phyloP scores from a whole-genome alignment of 2,888 invertebrate species.

The Xylota sylvarum region DNA sequence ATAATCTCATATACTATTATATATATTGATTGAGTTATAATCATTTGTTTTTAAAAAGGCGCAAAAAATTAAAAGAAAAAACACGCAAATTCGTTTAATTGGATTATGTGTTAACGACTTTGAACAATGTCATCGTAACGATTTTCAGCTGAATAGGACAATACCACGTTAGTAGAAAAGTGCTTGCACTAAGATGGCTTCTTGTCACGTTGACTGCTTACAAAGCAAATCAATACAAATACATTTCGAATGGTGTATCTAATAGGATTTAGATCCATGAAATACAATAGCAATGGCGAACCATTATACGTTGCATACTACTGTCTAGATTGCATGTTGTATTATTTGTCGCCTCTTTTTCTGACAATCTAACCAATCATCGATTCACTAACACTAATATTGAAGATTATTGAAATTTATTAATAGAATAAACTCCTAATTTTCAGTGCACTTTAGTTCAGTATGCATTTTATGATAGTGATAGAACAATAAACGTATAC shows the following conservation, averaged over 20 bases:
- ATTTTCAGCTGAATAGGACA: slow-evolving; percentile 18
- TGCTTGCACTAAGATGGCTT: slow-evolving; percentile 50
- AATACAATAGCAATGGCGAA: slow-evolving; percentile 4
- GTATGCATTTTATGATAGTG: background rate
- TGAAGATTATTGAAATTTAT: background rate
- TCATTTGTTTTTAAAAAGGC: too few relatives aligned
- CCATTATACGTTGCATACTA: background rate
- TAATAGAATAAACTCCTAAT: slow-evolving; percentile 2
- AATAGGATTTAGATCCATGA: slow-evolving; percentile 53
- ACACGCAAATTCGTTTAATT: slow-evolving; percentile 37
- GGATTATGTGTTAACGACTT: slow-evolving; percentile 70
- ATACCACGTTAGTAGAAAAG: background rate
- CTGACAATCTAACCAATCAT: background rate
- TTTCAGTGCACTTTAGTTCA: background rate
- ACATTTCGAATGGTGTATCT: slow-evolving; percentile 10
- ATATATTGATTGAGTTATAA: too few relatives aligned
- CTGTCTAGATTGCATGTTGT: background rate
- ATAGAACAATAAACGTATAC: background rate
- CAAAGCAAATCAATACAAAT: slow-evolving; percentile 6
- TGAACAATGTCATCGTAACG: slow-evolving; percentile 28
- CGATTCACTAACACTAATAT: background rate
- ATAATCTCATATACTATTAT: too few relatives aligned
- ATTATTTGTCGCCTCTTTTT: background rate
- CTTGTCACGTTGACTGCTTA: slow-evolving; percentile 19
- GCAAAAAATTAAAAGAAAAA: slow-evolving; percentile 17